phyloP scores from a whole-genome alignment of 2,113 vertebrate genomes.

The Vidua macroura region DNA sequence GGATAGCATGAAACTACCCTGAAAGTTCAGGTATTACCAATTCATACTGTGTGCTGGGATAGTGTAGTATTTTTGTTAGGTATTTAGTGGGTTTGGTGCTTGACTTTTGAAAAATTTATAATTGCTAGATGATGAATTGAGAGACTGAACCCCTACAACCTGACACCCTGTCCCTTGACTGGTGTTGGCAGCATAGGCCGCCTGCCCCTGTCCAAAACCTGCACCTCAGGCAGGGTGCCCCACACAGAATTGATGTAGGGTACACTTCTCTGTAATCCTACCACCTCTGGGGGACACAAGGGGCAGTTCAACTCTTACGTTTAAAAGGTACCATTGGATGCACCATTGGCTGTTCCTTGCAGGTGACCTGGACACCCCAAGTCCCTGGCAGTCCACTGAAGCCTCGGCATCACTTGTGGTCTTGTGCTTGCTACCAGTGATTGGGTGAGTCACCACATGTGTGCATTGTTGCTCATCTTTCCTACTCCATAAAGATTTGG shows the following conservation, averaged over 20 bases:
- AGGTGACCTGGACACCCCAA: neutral
- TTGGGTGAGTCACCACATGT: rapidly evolving
- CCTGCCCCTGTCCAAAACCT: rapidly evolving
- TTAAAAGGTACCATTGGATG: neutral
- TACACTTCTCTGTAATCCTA: neutral
- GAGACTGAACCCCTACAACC: neutral
- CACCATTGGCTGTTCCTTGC: neutral
- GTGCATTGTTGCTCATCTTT: neutral
- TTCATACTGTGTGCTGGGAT: neutral
- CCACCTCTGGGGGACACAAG: neutral
- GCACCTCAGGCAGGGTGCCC: too few species aligned
- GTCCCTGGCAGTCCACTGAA: neutral
- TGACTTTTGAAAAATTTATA: neutral
- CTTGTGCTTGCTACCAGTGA: neutral
- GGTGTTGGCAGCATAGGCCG: rapidly evolving
- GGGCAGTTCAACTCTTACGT: rapidly evolving
- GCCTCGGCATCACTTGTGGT: rapidly evolving
- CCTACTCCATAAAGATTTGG: neutral
- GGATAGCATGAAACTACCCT: neutral
- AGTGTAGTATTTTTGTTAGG: neutral
- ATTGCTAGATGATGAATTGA: neutral
- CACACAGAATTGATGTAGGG: too few species aligned
- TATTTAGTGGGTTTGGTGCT: neutral
- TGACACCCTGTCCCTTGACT: neutral
- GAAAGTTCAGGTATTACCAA: neutral